Conservation (phyloP, 1,140 invertebrate genomes). For the Diorhabda carinulata region DNA sequence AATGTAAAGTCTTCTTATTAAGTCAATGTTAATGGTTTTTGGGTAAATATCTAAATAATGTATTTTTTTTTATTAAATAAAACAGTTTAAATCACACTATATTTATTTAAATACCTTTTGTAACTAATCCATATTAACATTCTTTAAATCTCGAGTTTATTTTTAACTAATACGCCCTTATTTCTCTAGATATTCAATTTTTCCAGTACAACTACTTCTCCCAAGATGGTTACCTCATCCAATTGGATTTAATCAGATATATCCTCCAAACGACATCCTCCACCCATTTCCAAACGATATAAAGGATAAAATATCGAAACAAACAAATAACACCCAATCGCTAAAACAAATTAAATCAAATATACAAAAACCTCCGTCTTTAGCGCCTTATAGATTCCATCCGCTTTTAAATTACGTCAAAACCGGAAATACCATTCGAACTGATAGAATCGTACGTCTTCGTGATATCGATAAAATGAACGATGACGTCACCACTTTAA, state of each 20-base stretch:
- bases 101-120: no score
- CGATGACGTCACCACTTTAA: constrained; percentile 49
- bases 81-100: no score
- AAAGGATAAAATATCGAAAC: not conserved
- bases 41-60: no score
- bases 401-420: constrained; percentile 38
- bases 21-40: no score
- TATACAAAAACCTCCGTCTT: constrained; percentile 19
- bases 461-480: constrained; percentile 29
- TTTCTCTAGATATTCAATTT: constrained; percentile 25
- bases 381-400: constrained; percentile 35
- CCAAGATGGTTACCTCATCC: constrained; percentile 22
- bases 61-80: no score
- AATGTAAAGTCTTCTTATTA: no score
- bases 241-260: not conserved
- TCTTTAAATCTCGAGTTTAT: not conserved
- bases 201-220: constrained; percentile 24
- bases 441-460: constrained; percentile 33
- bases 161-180: constrained; percentile 7
- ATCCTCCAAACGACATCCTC: not conserved
- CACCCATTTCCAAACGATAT: no score
- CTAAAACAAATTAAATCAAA: not conserved
- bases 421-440: constrained; percentile 34
- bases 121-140: no score
- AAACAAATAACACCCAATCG: not conserved